Evolutionary conservation across 1,140 invertebrate species (phyloP).

Genomic region (Drosophila parvula): DNA sequence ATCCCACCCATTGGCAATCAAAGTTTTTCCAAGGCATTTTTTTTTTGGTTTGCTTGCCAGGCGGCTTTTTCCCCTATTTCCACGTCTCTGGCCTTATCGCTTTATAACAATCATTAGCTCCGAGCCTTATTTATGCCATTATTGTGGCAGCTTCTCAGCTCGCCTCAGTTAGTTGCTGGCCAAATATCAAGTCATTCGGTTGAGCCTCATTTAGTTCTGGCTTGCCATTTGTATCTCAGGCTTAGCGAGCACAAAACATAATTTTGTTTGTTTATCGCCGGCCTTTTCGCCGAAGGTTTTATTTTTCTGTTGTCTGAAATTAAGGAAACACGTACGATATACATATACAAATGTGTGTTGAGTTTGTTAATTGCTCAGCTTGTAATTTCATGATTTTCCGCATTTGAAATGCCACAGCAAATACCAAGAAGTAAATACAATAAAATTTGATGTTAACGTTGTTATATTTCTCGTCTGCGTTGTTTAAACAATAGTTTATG

Average conservation of each 20-base stretch:
- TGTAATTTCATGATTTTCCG: constrained; percentile 60
- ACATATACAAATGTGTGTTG: not conserved
- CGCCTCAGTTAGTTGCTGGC: constrained; percentile 10
- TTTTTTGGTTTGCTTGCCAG: constrained; percentile 8
- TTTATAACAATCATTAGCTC: constrained; percentile 65
- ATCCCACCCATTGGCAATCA: constrained; percentile 49
- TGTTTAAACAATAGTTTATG: constrained; percentile 25
- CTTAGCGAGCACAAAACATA: constrained; percentile 33
- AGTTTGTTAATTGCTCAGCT: constrained; percentile 68
- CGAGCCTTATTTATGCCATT: constrained; percentile 75
- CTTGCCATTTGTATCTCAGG: constrained; percentile 36
- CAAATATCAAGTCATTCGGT: constrained; percentile 68
- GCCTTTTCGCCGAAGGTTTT: constrained; percentile 42
- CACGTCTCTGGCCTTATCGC: constrained; percentile 62
- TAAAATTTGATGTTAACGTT: constrained; percentile 28
- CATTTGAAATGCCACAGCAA: constrained; percentile 32
- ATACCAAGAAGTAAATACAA: constrained; percentile 26
- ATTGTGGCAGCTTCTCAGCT: constrained; percentile 62
- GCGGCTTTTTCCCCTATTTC: constrained; percentile 25
- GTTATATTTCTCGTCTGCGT: constrained; percentile 25
- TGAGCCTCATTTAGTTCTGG: constrained; percentile 64
- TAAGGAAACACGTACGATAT: constrained; percentile 36
- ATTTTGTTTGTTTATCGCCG: constrained; percentile 36
- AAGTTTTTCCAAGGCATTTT: constrained; percentile 67
- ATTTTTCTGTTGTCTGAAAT: constrained; percentile 36